phyloP scores from a whole-genome alignment of 2,888 invertebrate genomes.

The Stenichneumon culpator region DNA sequence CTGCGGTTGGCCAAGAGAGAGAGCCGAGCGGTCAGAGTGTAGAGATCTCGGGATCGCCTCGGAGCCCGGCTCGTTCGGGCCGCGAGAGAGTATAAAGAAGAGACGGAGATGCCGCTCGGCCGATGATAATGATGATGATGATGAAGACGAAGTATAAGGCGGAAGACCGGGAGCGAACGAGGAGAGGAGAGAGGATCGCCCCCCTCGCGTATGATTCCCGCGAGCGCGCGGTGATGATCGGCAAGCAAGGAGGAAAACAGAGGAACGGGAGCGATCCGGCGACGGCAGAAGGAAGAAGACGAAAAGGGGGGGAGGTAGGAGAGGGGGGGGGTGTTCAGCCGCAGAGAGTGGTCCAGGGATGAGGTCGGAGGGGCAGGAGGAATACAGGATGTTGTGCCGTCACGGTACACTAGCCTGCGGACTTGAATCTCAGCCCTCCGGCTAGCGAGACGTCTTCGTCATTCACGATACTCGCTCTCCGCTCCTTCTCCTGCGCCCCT shows the following conservation, averaged over 20 bases:
- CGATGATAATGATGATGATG: conserved; percentile 67
- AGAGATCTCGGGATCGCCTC: not conserved
- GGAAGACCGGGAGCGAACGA: conserved; percentile 72
- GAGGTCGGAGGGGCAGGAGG: conserved; percentile 77
- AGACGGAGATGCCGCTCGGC: conserved; percentile 41
- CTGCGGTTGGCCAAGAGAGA: not conserved
- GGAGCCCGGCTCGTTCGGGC: not conserved
- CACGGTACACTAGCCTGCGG: conserved; percentile 75
- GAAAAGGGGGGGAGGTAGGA: not conserved
- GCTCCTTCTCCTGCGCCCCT: not conserved
- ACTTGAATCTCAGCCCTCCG: conserved; percentile 72
- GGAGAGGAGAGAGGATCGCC: conserved; percentile 41
- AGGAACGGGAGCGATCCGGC: conserved; percentile 54
- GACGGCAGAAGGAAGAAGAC: conserved; percentile 17
- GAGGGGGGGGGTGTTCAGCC: conserved; percentile 24
- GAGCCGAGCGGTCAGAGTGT: not conserved
- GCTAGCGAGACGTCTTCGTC: conserved; percentile 66
- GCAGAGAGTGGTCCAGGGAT: conserved; percentile 69
- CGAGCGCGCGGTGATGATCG: conserved; percentile 60
- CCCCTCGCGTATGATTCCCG: conserved; percentile 61
- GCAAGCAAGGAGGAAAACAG: conserved; percentile 61
- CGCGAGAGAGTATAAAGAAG: conserved; percentile 18
- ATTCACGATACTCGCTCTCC: conserved; percentile 51
- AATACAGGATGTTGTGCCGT: conserved; percentile 83
- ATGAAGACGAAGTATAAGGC: conserved; percentile 70